Percentiles rank a stretch among this genome's conserved stretches.
Conservation (phyloP, 2,888 invertebrate genomes). For the Mylabris sibirica region DNA sequence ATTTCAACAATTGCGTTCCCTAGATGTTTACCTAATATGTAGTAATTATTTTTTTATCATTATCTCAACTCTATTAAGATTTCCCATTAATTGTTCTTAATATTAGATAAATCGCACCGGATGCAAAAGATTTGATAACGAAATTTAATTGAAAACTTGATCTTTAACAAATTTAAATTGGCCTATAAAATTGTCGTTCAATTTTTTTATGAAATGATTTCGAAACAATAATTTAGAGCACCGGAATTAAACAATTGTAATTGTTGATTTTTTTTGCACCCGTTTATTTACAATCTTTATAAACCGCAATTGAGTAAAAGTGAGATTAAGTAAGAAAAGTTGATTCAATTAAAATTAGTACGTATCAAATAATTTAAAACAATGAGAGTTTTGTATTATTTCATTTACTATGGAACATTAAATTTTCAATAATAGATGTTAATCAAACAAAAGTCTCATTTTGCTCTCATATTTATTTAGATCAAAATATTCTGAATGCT, state of each 20-base stretch:
- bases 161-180: background rate
- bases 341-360: background rate
- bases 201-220: background rate
- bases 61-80: too few species aligned
- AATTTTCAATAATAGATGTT: too few species aligned
- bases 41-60: too few species aligned
- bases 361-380: too few species aligned
- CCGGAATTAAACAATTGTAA: background rate
- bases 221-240: background rate
- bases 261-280: background rate
- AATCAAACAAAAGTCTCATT: too few species aligned
- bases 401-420: too few species aligned
- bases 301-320: slow-evolving; percentile 2
- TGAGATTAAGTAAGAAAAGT: background rate
- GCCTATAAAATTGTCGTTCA: too few species aligned
- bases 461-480: background rate
- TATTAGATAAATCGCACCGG: too few species aligned
- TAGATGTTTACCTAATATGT: background rate
- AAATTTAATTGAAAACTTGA: background rate
- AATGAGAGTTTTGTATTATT: too few species aligned
- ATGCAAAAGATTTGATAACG: too few species aligned
- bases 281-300: background rate
- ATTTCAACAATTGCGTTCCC: background rate
- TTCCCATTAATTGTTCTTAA: too few species aligned
- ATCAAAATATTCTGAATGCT: background rate